A percentile compares a stretch with the other conserved stretches of the same genome.
These are phyloP conservation scores for Actias luna DNA, from an alignment of 2,888 invertebrate species.

Conservation along the genomic window DNA sequence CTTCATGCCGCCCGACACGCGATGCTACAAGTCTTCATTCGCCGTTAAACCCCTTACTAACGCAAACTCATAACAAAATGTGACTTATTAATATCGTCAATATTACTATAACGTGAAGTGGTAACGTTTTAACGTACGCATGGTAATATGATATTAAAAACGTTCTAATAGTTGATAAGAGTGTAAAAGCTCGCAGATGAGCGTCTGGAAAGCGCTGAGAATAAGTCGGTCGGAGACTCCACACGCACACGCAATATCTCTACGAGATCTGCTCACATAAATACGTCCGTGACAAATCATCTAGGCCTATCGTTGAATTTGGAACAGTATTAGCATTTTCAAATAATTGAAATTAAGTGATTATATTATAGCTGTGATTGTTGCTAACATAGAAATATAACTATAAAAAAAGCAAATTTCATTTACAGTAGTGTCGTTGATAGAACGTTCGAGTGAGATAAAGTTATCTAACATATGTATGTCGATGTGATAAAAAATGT, in stretches of 20 bases:
- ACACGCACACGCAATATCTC: conserved; percentile 47
- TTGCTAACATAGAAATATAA: conserved; percentile 40
- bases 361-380: conserved; percentile 40
- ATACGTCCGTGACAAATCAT: conserved; percentile 48
- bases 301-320: conserved; percentile 39
- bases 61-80: conserved; percentile 54
- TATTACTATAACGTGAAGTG: conserved; percentile 38
- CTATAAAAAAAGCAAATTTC: conserved; percentile 28
- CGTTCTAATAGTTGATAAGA: conserved; percentile 49
- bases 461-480: conserved; percentile 53
- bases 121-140: conserved; percentile 25
- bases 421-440: conserved; percentile 49
- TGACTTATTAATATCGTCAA: conserved; percentile 40
- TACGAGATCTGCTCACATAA: conserved; percentile 38
- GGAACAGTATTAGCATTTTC: conserved; percentile 24
- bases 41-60: conserved; percentile 47
- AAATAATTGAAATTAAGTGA: conserved; percentile 20
- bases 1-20: conserved; percentile 53
- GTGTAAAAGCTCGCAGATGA: conserved; percentile 49
- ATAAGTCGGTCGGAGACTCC: conserved; percentile 50
- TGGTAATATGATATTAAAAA: conserved; percentile 30
- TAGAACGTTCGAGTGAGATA: conserved; percentile 54
- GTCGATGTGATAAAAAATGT: conserved; percentile 37
- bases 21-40: conserved; percentile 48
- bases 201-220: conserved; percentile 64